These are phyloP conservation scores for Poeciliopsis occidentalis DNA, from an alignment of 2,113 vertebrate genomes.

Conservation along the genomic window DNA sequence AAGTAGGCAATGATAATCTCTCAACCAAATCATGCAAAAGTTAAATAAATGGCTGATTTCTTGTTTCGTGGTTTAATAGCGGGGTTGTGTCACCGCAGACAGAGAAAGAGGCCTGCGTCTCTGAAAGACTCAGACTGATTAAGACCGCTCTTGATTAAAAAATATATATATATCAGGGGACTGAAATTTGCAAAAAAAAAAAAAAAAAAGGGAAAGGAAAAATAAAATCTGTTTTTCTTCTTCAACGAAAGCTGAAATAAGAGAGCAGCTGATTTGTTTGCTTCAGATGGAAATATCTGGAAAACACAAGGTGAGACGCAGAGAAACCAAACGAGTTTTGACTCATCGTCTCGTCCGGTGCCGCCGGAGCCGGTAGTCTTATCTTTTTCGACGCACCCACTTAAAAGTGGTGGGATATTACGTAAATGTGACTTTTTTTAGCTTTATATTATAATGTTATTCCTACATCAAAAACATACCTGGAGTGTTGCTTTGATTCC, in stretches of 20 bases:
- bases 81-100: not conserved
- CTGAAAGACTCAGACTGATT: not conserved
- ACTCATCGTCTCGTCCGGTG: too few relatives aligned
- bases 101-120: not conserved
- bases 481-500: too few relatives aligned
- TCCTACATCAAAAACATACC: too few relatives aligned
- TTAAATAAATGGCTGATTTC: not conserved
- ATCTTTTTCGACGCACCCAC: too few relatives aligned
- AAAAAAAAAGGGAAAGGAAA: too few relatives aligned
- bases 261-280: not conserved
- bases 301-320: not conserved
- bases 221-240: not conserved
- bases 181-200: not conserved
- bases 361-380: too few relatives aligned
- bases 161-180: not conserved
- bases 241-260: not conserved
- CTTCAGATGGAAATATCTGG: not conserved
- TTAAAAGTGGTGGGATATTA: too few relatives aligned
- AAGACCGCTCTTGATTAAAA: not conserved
- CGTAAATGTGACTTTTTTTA: too few relatives aligned
- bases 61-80: not conserved
- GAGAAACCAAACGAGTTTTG: too few relatives aligned
- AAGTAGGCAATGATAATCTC: not conserved
- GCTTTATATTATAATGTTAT: too few relatives aligned
- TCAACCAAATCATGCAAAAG: not conserved